Evolutionary conservation across 2,113 vertebrate species (phyloP).

Genomic region (Planiliza haematocheilus): DNA sequence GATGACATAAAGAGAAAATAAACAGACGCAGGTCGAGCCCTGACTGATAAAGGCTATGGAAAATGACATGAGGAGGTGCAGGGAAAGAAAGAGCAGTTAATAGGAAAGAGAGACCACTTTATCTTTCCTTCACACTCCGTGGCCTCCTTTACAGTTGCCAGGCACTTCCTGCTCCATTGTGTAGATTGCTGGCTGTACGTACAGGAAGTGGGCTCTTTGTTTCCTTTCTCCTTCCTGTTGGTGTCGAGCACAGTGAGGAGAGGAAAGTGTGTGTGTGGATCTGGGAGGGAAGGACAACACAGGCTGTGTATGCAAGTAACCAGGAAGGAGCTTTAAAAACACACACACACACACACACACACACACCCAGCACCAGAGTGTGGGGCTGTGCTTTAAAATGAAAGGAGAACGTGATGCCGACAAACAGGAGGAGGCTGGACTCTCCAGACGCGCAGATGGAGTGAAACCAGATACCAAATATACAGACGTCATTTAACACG

Average conservation of each 20-base stretch:
- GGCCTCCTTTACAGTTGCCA: constrained; percentile 70
- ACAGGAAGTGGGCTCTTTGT: constrained; percentile 82
- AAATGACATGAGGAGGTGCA: constrained; percentile 44
- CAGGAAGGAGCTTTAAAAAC: constrained; percentile 62
- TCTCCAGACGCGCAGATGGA: constrained; percentile 53
- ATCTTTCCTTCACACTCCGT: constrained; percentile 73
- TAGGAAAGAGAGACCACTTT: constrained; percentile 55
- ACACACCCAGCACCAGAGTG: neutral
- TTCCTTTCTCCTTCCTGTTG: constrained; percentile 81
- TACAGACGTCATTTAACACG: constrained; percentile 15
- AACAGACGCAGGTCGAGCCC: constrained; percentile 10
- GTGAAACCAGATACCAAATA: constrained; percentile 8
- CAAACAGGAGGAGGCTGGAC: constrained; percentile 12
- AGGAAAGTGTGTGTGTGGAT: constrained; percentile 56
- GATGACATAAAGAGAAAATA: constrained; percentile 12
- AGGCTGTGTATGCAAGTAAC: constrained; percentile 58
- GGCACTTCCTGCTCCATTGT: constrained; percentile 79
- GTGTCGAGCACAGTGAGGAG: constrained; percentile 25
- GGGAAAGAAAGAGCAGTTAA: constrained; percentile 38
- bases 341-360: too few relatives aligned
- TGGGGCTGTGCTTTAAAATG: constrained; percentile 18
- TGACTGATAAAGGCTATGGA: constrained; percentile 33
- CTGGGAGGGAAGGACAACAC: constrained; percentile 53
- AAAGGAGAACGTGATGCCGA: constrained; percentile 1
- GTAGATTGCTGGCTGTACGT: constrained; percentile 61